Conservation (phyloP, 1,140 invertebrate species). For the Drosophila takahashii region DNA sequence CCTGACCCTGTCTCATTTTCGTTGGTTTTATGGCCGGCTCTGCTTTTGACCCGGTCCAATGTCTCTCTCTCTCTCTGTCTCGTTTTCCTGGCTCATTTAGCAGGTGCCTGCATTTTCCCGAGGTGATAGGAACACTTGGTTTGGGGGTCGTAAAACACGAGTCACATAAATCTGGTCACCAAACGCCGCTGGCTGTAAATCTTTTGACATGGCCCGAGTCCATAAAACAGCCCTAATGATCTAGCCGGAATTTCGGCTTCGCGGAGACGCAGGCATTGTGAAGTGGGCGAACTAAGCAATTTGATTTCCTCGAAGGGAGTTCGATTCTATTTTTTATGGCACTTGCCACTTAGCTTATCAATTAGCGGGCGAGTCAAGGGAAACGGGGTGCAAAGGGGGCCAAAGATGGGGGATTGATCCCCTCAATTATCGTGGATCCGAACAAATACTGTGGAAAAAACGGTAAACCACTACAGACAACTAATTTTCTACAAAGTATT, state of each 20-base stretch:
- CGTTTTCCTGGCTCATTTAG: slow-evolving; percentile 31
- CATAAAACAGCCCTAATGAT: slow-evolving; percentile 74
- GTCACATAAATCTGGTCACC: slow-evolving; percentile 72
- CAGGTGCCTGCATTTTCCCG: slow-evolving; percentile 39
- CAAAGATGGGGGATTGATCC: slow-evolving; percentile 1
- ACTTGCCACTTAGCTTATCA: slow-evolving; percentile 79
- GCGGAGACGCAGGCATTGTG: background rate
- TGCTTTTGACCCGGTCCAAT: slow-evolving; percentile 20
- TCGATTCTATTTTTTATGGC: slow-evolving; percentile 43
- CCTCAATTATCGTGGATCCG: slow-evolving; percentile 29
- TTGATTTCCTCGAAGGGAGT: slow-evolving; percentile 37
- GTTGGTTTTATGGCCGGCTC: slow-evolving; percentile 33
- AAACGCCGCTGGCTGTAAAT: slow-evolving; percentile 65
- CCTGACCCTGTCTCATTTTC: slow-evolving; percentile 33
- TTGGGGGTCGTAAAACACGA: slow-evolving; percentile 6
- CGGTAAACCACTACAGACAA: background rate
- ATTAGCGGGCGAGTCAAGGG: slow-evolving; percentile 49
- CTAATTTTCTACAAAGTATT: too few species aligned
- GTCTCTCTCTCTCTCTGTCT: background rate
- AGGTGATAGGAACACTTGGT: slow-evolving; percentile 10
- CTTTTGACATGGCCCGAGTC: slow-evolving; percentile 55
- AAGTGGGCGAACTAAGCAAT: slow-evolving; percentile 25
- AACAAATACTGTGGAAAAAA: background rate
- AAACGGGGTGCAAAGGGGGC: slow-evolving; percentile 1
- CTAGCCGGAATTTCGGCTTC: slow-evolving; percentile 28